These are phyloP conservation scores for Eristalis intricaria DNA, from an alignment of 2,888 invertebrate genomes.

Conservation along the genomic window DNA sequence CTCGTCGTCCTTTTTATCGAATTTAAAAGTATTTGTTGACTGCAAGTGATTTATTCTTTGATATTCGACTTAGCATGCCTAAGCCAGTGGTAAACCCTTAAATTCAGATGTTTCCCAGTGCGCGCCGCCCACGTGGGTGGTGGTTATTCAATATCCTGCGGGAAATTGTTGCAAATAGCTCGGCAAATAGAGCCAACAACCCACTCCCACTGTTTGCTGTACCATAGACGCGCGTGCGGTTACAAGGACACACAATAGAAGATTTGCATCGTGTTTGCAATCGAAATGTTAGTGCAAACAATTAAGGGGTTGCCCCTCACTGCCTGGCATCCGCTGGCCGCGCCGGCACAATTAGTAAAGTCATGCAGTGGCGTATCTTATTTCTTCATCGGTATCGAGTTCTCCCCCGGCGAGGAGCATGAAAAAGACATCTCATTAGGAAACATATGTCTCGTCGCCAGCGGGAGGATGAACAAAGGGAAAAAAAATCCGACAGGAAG, in stretches of 20 bases:
- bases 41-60: slow-evolving; percentile 75
- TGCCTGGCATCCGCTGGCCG: neutral
- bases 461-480: slow-evolving; percentile 19
- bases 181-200: slow-evolving; percentile 51
- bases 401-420: slow-evolving; percentile 48
- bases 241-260: slow-evolving; percentile 12
- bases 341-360: slow-evolving; percentile 60
- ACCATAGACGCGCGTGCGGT: slow-evolving; percentile 57
- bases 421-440: slow-evolving; percentile 79
- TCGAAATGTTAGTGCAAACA: slow-evolving; percentile 26
- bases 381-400: slow-evolving; percentile 55
- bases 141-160: slow-evolving; percentile 47
- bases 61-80: slow-evolving; percentile 73
- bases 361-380: slow-evolving; percentile 55
- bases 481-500: slow-evolving; percentile 16
- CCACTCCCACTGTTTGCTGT: slow-evolving; percentile 42
- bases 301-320: slow-evolving; percentile 25
- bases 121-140: slow-evolving; percentile 19
- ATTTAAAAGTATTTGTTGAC: slow-evolving; percentile 69
- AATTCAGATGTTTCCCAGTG: slow-evolving; percentile 32
- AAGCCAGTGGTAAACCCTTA: slow-evolving; percentile 62
- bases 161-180: slow-evolving; percentile 58
- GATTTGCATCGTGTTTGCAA: slow-evolving; percentile 55
- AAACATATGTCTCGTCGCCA: slow-evolving; percentile 78
- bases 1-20: slow-evolving; percentile 46